Conservation (phyloP, 1,140 invertebrate species). For the Nixonia krombeini region DNA sequence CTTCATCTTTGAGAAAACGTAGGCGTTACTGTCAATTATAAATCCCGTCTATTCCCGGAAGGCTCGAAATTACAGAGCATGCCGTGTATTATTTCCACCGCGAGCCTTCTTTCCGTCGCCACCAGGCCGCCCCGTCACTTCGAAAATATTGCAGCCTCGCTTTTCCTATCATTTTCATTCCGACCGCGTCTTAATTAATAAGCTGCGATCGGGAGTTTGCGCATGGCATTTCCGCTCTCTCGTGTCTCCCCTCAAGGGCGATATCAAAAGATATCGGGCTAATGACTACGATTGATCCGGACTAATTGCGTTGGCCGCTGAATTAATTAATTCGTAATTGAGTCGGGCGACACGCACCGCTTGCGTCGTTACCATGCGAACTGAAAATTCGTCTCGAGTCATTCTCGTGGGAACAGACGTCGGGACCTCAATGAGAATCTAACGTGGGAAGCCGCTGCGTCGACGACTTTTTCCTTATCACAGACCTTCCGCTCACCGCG, state of each 20-base stretch:
- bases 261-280: too few species aligned
- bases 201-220: too few species aligned
- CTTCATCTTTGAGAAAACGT: slow-evolving; percentile 46
- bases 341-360: neutral
- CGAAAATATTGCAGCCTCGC: slow-evolving; percentile 27
- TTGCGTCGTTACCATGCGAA: neutral
- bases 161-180: too few species aligned
- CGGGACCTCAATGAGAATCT: neutral
- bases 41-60: slow-evolving; percentile 62
- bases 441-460: slow-evolving; percentile 1
- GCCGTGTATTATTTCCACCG: slow-evolving; percentile 41
- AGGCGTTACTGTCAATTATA: slow-evolving; percentile 62
- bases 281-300: too few species aligned
- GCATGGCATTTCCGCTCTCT: too few species aligned
- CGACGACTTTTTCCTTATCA: neutral
- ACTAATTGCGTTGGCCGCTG: too few species aligned
- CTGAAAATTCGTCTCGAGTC: slow-evolving; percentile 1
- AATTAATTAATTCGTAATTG: neutral
- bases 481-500: too few species aligned
- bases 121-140: slow-evolving; percentile 3
- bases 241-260: too few species aligned
- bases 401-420: neutral
- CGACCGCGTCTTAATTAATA: too few species aligned
- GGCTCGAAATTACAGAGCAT: slow-evolving; percentile 57
- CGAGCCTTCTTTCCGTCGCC: slow-evolving; percentile 36